phyloP scores from a whole-genome alignment of 30 jellyfish, hydroid and myxozoan genomes.

The Aurelia coerulea region DNA sequence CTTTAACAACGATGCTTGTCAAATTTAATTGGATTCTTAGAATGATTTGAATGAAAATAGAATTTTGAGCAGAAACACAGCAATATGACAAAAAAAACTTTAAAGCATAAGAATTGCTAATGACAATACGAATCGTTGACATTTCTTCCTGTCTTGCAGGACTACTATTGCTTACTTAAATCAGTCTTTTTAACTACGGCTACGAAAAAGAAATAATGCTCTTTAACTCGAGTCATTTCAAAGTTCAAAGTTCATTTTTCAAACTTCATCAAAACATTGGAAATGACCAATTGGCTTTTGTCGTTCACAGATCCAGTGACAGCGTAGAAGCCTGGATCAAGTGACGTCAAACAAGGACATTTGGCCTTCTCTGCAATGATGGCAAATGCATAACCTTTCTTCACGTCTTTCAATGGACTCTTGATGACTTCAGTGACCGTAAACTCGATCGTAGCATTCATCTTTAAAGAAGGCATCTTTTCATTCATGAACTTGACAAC shows the following conservation, averaged over 20 bases:
- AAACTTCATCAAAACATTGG: conserved; percentile 11
- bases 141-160: no score
- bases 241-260: background rate
- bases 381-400: background rate
- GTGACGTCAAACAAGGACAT: conserved; percentile 36
- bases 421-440: conserved; percentile 9
- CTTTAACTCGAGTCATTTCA: no score
- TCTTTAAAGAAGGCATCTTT: background rate
- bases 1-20: no score
- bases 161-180: no score
- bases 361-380: background rate
- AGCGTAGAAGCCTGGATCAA: conserved; percentile 19
- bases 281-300: conserved; percentile 2
- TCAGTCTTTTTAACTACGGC: no score
- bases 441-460: conserved; percentile 11
- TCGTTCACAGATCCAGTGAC: conserved; percentile 26
- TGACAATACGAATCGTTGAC: no score
- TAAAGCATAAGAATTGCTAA: no score
- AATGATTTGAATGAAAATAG: no score
- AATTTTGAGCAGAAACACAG: no score
- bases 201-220: no score
- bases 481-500: conserved; percentile 23
- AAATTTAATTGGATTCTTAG: no score
- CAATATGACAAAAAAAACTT: no score
- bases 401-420: background rate